phyloP scores from a whole-genome alignment of 2,113 vertebrate genomes.

The Rhipidura dahli region DNA sequence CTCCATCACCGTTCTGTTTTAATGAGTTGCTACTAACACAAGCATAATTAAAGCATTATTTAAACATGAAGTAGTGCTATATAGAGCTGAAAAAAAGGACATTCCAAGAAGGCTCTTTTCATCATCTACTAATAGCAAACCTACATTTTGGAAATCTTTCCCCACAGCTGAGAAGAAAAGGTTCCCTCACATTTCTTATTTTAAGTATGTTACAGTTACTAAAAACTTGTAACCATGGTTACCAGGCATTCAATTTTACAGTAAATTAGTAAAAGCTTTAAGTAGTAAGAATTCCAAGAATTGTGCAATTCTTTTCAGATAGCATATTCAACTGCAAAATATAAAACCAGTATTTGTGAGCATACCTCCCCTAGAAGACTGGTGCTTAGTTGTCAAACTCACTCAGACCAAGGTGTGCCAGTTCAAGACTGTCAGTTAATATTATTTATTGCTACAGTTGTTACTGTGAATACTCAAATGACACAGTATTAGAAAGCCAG shows the following conservation, averaged over 20 bases:
- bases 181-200: neutral
- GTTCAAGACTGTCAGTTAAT: neutral
- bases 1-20: constrained; percentile 17
- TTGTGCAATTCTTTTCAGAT: neutral
- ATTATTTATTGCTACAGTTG: neutral
- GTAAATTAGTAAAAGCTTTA: neutral
- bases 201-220: neutral
- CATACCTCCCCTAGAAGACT: neutral
- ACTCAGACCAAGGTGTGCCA: neutral
- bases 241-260: neutral
- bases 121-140: neutral
- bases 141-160: neutral
- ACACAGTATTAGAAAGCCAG: neutral
- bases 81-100: neutral
- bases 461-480: neutral
- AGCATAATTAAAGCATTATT: constrained; percentile 9
- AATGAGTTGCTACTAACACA: constrained; percentile 2
- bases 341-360: neutral
- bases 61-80: neutral
- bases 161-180: neutral
- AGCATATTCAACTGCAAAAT: neutral
- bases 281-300: neutral
- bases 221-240: neutral
- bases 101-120: neutral
- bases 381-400: neutral